Base-by-base conservation (phyloP, 92 coral and sea anemone genomes). In the Parazoanthus swiftii region DNA sequence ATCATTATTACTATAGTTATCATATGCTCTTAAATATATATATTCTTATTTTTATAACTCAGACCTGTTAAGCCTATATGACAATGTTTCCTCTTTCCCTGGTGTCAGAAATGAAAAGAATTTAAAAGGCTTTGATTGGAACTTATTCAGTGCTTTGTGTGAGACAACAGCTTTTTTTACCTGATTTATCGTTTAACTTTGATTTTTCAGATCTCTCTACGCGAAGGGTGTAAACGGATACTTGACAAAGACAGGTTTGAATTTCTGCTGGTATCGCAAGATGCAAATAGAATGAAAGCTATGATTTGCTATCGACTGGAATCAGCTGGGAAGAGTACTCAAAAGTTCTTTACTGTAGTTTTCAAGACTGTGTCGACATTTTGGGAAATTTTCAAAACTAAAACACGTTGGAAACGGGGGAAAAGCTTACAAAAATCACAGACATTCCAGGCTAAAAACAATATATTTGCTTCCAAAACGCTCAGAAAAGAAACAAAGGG, bases 151-250 rank as follows among this genome's bases (percentile, higher is more conserved):
- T 2, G 44, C 9, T 77, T 58, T 58, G 85, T 6, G 67, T 75
- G 38, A 70, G 54, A 35, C 67, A 25, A 39, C 20, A 58, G 67
- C 42, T 4, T 63, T 44, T 23, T 39, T 7, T 8, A 8, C 44
- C 58, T 72, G 21, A 51, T 67, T 59, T 8, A 13, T 38, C 35
- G 2, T 11, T 68, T 43, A 29, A 46, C 44, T 79, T 89, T 56
- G n/a, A 21, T 48, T 66, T 66, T 72, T 8, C 63, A 97, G 99
- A 97, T 97, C 85, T 97, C 99, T 39, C 91, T 97, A 44, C 97
- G 99, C 18, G 99, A 97, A 91, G 99, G 99, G 23, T 97, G 99
- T 80, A 94, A 95, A 88, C 93, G 94, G 91, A 97, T 97, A 77
- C 94, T 97, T 11, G 99, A 95, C 50, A 97, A 97, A 86, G 99